Base-by-base conservation (phyloP, 2,888 invertebrate genomes). In the Tetrapedia diversipes region DNA sequence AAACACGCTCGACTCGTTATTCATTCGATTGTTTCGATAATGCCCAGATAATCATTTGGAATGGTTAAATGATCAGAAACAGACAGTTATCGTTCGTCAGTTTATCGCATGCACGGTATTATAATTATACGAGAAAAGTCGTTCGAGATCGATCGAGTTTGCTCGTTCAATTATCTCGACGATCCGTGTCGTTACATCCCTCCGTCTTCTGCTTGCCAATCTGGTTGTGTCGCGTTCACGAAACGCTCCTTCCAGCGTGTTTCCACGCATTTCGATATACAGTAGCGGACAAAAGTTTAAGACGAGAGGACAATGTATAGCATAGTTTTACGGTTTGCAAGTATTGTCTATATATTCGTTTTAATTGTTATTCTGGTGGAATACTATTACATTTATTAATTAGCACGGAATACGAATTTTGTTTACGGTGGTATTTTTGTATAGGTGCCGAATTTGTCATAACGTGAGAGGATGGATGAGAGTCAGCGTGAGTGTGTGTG, bases 131-230 rank as follows among this genome's bases (percentile, higher is more conserved):
- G 2, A 11, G 16, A 49, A 16, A 27, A 49, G 27, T 37, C 10
- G 0, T 47, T 24, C n/a, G n/a, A 1, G 6, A 49, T 14, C 49
- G 27, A 27, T 16, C 39, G n/a, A n/a, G 14, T 24, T 41, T 29
- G 14, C 32, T 14, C 14, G 29, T 22, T 11, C 19, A 41, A 32
- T 34, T 43, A 43, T n/a, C 14, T 14, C 27, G 11, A 29, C 10
- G 34, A 61, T 47, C 11, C 34, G 8, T n/a, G 14, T 0, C 8
- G 3, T 14, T 19, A 3, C 4, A 1, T 22, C 22, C 29, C 34
- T n/a, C 10, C 37, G 41, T 68, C 49, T 57, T 51, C 43, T 6
- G 49, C 57, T 68, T 57, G 45, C 41, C 29, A 29, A 63, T 74
- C 37, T 16, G 45, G 19, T 67, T 43, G 11, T 16, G 41, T 49